Percentiles rank a stretch among this genome's conserved stretches.
Conservation (phyloP, 2,113 vertebrate species). For the Nothocercus nigrocapillus region DNA sequence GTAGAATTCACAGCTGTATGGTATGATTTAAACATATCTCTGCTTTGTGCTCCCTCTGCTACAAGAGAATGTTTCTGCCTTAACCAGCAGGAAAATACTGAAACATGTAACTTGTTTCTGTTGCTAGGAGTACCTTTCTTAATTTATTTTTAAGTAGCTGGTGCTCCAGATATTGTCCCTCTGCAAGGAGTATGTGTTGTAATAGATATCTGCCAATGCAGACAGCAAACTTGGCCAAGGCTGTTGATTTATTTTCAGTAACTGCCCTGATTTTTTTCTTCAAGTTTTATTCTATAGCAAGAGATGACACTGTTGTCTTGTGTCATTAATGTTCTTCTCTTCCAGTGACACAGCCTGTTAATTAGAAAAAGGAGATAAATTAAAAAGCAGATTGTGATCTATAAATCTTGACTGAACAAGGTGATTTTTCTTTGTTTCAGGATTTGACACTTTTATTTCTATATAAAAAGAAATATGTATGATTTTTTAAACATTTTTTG, state of each 20-base stretch:
- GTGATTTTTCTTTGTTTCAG: background rate
- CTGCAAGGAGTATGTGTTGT: background rate
- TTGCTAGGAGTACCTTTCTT: background rate
- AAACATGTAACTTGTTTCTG: background rate
- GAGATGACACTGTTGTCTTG: conserved; percentile 40
- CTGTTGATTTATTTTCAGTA: conserved; percentile 33
- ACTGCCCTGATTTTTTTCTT: conserved; percentile 20
- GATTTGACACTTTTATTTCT: background rate
- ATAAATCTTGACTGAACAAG: background rate
- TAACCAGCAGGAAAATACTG: background rate
- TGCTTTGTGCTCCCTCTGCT: background rate
- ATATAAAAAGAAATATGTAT: background rate
- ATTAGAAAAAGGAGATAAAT: conserved; percentile 32
- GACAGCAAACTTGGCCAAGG: background rate
- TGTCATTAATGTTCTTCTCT: conserved; percentile 36
- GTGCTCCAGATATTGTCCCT: background rate
- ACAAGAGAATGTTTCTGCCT: background rate
- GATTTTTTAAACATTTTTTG: background rate
- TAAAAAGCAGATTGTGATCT: background rate
- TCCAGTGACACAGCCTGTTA: conserved; percentile 10
- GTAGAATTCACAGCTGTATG: background rate
- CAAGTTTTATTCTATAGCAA: conserved; percentile 3
- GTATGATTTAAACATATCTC: background rate
- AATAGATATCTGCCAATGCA: background rate
- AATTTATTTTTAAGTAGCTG: conserved; percentile 20